Evolutionary conservation across 2,113 vertebrate genomes (phyloP).

Genomic region (Fregetta grallaria): DNA sequence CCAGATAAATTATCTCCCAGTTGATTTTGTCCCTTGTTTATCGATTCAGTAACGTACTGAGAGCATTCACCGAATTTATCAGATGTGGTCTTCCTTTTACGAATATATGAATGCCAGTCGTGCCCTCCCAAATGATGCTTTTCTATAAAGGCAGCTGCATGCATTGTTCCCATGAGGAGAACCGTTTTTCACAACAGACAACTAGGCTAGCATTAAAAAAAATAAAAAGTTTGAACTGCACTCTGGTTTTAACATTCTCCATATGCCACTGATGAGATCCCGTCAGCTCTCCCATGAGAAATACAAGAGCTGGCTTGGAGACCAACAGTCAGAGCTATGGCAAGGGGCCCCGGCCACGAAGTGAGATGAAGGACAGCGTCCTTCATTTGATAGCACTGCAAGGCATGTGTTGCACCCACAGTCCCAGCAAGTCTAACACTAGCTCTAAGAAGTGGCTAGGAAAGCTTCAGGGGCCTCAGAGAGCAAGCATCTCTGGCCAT

Average conservation of each 20-base stretch:
- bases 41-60: slow-evolving; percentile 36
- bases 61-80: slow-evolving; percentile 43
- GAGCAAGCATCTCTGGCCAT: neutral
- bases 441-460: neutral
- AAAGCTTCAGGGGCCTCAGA: neutral
- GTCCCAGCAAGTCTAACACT: neutral
- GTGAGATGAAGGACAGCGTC: neutral
- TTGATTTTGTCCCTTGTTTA: slow-evolving; percentile 59
- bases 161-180: neutral
- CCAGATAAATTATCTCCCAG: slow-evolving; percentile 23
- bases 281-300: neutral
- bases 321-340: neutral
- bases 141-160: slow-evolving; percentile 5
- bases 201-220: neutral
- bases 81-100: slow-evolving; percentile 6
- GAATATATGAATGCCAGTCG: neutral
- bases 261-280: neutral
- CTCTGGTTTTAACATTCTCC: neutral
- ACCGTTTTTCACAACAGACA: neutral
- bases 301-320: neutral
- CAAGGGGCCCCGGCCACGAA: neutral
- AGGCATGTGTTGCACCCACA: neutral
- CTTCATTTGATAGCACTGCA: neutral
- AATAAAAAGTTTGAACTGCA: neutral
- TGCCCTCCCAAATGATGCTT: slow-evolving; percentile 21